Conservation (phyloP, 23 tunicate genomes). For the Aplidium turbinatum region DNA sequence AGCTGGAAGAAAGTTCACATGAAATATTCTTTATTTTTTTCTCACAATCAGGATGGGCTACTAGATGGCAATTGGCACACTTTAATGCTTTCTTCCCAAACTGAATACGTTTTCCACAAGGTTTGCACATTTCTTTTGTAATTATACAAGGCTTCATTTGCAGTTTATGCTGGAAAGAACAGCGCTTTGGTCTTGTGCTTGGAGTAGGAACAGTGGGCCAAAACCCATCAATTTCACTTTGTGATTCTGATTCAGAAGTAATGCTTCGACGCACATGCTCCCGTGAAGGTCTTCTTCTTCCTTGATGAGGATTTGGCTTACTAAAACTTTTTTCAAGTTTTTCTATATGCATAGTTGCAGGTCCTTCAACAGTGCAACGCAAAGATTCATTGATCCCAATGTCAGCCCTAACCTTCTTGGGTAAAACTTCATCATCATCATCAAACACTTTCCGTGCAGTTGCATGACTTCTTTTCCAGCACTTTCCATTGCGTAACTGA, state of each 20-base stretch:
- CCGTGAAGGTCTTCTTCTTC: conserved; percentile 82
- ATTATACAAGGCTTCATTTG: conserved; percentile 79
- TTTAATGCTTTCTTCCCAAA: conserved; percentile 86
- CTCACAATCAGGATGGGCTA: conserved; percentile 83
- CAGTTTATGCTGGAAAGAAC: conserved; percentile 45
- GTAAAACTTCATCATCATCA: conserved; percentile 55
- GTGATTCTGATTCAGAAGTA: conserved; percentile 78
- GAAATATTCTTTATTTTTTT: conserved; percentile 14
- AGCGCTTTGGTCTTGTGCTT: neutral
- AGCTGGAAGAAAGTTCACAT: conserved; percentile 56
- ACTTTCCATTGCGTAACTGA: conserved; percentile 63
- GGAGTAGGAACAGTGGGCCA: conserved; percentile 74
- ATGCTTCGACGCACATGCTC: conserved; percentile 86
- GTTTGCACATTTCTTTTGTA: conserved; percentile 88
- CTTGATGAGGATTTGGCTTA: conserved; percentile 85
- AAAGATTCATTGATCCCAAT: conserved; percentile 65
- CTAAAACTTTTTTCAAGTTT: conserved; percentile 75
- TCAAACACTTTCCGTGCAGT: neutral
- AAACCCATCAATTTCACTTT: conserved; percentile 74
- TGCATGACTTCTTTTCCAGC: conserved; percentile 44
- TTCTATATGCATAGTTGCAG: conserved; percentile 79
- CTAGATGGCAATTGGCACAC: conserved; percentile 70
- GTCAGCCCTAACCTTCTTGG: conserved; percentile 58
- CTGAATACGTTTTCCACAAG: conserved; percentile 89
- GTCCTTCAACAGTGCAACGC: conserved; percentile 88